Conservation (phyloP, 1,140 invertebrate species). For the Drosophila fuyamai region DNA sequence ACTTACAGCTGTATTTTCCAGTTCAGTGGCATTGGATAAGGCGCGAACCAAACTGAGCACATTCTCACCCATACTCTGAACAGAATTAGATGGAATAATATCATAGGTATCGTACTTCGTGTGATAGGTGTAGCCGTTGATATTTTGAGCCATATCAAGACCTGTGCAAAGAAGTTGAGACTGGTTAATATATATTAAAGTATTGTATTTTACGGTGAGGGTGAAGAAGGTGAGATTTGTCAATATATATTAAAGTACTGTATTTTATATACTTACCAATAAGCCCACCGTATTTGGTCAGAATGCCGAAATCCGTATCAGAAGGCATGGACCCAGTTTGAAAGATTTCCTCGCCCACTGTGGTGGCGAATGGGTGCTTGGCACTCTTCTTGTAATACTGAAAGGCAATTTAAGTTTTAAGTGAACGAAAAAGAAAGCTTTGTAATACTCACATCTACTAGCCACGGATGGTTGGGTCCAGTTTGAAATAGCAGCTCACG, state of each 20-base stretch:
- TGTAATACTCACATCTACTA: conserved; percentile 86
- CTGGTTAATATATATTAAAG: not conserved
- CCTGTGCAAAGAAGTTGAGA: conserved; percentile 7
- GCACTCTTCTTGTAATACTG: conserved; percentile 92
- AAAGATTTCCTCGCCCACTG: conserved; percentile 93
- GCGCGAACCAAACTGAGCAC: conserved; percentile 88
- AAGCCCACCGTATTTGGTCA: conserved; percentile 88
- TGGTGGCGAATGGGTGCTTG: conserved; percentile 92
- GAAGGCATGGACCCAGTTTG: conserved; percentile 93
- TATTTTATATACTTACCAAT: conserved; percentile 60
- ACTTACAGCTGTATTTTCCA: conserved; percentile 84
- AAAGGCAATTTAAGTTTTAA: conserved; percentile 77
- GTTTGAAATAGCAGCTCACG: conserved; percentile 96
- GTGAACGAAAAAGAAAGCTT: not conserved
- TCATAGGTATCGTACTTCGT: conserved; percentile 92
- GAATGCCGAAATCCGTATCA: conserved; percentile 95
- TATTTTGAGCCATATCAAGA: conserved; percentile 95
- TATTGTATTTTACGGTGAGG: too few species aligned
- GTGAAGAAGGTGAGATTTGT: too few species aligned
- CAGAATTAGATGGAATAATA: conserved; percentile 90
- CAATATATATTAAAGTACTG: too few species aligned
- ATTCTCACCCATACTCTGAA: conserved; percentile 93
- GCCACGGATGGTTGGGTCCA: conserved; percentile 95
- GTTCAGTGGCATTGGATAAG: conserved; percentile 87
- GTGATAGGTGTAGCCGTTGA: conserved; percentile 96